A percentile compares a stretch with the other conserved stretches of the same genome.
phyloP scores from a whole-genome alignment of 2,113 vertebrate species.

The Nesogale talazaci region DNA sequence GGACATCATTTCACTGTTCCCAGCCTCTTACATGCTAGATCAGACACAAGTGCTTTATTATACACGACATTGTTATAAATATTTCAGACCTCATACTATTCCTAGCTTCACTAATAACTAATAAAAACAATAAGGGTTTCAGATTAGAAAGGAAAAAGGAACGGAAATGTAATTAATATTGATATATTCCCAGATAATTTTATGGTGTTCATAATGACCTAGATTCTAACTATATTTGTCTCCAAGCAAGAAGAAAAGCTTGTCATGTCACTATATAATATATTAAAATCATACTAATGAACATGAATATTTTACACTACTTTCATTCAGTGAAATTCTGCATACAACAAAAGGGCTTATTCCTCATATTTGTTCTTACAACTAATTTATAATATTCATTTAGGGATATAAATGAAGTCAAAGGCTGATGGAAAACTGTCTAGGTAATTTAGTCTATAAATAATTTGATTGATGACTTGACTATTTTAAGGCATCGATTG shows the following conservation, averaged over 20 bases:
- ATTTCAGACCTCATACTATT: slow-evolving; percentile 22
- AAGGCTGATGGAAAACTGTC: background rate
- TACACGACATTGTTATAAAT: background rate
- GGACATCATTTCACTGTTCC: slow-evolving; percentile 10
- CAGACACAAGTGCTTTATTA: slow-evolving; percentile 35
- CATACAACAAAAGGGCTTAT: background rate
- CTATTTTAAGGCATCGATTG: background rate
- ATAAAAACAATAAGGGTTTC: background rate
- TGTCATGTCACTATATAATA: slow-evolving; percentile 40
- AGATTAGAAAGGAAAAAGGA: slow-evolving; percentile 16
- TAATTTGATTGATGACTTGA: slow-evolving; percentile 20
- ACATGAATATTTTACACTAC: background rate
- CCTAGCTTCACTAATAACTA: slow-evolving; percentile 29
- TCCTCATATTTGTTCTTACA: background rate
- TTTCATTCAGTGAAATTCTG: slow-evolving; percentile 34
- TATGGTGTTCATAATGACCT: background rate
- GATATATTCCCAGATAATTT: too few relatives aligned
- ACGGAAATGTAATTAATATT: slow-evolving; percentile 22
- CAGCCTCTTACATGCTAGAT: background rate
- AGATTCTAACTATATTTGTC: slow-evolving; percentile 33
- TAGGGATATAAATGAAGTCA: background rate
- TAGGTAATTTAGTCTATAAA: background rate
- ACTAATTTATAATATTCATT: background rate
- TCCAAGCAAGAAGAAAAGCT: background rate
- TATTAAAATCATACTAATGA: slow-evolving; percentile 33